These are phyloP conservation scores for Bilobella aurantiaca DNA, from an alignment of 1,140 invertebrate genomes.

Conservation along the genomic window DNA sequence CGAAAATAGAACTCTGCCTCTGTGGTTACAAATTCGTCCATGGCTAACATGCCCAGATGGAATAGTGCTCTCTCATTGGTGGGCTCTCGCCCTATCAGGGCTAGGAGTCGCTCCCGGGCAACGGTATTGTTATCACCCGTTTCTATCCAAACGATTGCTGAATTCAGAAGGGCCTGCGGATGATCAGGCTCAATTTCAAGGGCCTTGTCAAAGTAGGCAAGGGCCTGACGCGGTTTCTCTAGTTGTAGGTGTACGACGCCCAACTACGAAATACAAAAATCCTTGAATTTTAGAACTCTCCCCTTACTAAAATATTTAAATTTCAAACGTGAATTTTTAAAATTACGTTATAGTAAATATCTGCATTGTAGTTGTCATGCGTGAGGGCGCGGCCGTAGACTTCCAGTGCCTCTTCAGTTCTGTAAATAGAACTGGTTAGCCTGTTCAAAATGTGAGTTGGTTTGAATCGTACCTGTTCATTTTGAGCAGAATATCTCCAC, in stretches of 20 bases:
- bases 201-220: slow-evolving; percentile 85
- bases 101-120: slow-evolving; percentile 65
- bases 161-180: slow-evolving; percentile 87
- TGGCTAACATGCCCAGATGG: slow-evolving; percentile 89
- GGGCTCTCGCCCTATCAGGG: slow-evolving; percentile 61
- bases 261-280: slow-evolving; percentile 50
- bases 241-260: slow-evolving; percentile 89
- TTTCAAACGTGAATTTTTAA: no score
- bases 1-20: slow-evolving; percentile 81
- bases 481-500: slow-evolving; percentile 90
- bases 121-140: slow-evolving; percentile 64
- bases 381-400: slow-evolving; percentile 86
- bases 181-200: slow-evolving; percentile 87
- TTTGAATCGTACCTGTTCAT: slow-evolving; percentile 54
- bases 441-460: neutral
- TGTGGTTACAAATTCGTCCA: slow-evolving; percentile 82
- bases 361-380: slow-evolving; percentile 88
- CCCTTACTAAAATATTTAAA: no score
- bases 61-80: slow-evolving; percentile 80
- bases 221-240: slow-evolving; percentile 76
- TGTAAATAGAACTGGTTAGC: slow-evolving; percentile 19
- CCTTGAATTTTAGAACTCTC: no score
- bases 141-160: slow-evolving; percentile 86
- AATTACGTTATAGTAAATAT: slow-evolving; percentile 95
- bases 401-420: slow-evolving; percentile 86